A percentile compares a stretch with the other conserved stretches of the same genome.
Evolutionary conservation across 2,888 invertebrate genomes (phyloP).

Genomic region (Oligia strigilis): DNA sequence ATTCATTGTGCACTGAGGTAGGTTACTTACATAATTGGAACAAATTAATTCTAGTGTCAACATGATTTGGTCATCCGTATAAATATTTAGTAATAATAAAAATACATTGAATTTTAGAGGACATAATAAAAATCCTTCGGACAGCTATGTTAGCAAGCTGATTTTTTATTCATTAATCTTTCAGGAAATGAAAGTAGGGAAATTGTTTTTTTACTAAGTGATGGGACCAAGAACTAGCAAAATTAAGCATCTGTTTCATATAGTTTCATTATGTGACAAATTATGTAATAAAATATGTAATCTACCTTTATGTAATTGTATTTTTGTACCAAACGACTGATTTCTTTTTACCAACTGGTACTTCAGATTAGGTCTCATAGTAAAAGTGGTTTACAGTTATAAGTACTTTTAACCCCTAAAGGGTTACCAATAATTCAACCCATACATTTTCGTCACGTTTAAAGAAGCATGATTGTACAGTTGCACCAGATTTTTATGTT

Average conservation of each 20-base stretch:
- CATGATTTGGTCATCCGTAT: conserved; percentile 15
- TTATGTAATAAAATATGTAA: neutral
- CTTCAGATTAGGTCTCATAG: neutral
- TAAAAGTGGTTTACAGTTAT: neutral
- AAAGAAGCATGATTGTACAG: neutral
- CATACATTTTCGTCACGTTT: neutral
- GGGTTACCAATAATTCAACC: neutral
- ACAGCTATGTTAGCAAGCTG: no score
- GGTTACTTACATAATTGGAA: conserved; percentile 8
- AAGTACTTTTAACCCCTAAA: neutral
- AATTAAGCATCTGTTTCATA: neutral
- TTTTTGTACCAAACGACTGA: neutral
- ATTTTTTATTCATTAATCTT: neutral
- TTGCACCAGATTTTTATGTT: neutral
- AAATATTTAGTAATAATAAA: neutral
- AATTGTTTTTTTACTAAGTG: neutral
- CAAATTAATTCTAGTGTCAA: conserved; percentile 35
- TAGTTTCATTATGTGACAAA: neutral
- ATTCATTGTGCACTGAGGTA: conserved; percentile 32
- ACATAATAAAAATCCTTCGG: neutral
- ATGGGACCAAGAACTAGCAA: neutral
- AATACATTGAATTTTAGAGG: conserved; percentile 4
- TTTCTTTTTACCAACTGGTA: neutral
- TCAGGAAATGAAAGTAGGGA: neutral
- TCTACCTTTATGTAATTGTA: neutral